phyloP scores from a whole-genome alignment of 2,113 vertebrate genomes.

The Podarcis muralis region DNA sequence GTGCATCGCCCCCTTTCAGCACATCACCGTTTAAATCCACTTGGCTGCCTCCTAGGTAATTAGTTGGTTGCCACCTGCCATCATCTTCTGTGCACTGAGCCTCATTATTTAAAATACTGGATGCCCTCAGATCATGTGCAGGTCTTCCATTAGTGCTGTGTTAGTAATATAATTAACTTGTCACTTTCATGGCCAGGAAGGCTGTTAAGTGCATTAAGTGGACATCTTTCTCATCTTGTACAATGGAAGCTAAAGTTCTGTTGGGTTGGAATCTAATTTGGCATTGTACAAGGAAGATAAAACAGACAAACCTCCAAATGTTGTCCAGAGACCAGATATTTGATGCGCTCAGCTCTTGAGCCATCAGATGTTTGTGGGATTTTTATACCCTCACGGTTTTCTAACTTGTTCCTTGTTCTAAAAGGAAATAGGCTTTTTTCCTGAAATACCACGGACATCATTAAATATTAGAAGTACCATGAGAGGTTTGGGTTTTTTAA shows the following conservation, averaged over 20 bases:
- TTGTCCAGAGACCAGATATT: too few species aligned
- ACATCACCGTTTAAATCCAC: too few species aligned
- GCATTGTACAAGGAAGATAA: not conserved
- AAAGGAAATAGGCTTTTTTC: not conserved
- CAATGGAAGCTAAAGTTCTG: not conserved
- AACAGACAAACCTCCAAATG: not conserved
- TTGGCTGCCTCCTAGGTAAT: not conserved
- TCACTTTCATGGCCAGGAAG: not conserved
- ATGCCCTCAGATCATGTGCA: not conserved
- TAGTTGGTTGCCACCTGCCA: not conserved
- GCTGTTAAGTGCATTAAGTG: not conserved
- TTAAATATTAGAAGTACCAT: not conserved
- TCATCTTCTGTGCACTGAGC: not conserved
- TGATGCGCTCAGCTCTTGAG: not conserved
- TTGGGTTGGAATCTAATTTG: not conserved
- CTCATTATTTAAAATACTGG: not conserved
- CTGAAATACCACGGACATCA: not conserved
- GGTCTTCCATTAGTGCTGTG: not conserved
- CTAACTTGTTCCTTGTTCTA: not conserved
- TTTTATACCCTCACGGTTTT: not conserved
- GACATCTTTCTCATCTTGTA: not conserved
- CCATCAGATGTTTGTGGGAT: not conserved
- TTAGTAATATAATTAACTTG: not conserved
- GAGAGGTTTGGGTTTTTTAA: not conserved
- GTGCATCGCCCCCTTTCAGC: too few species aligned